Base-by-base conservation (phyloP, 1,140 invertebrate genomes). In the Panonychus citri region DNA sequence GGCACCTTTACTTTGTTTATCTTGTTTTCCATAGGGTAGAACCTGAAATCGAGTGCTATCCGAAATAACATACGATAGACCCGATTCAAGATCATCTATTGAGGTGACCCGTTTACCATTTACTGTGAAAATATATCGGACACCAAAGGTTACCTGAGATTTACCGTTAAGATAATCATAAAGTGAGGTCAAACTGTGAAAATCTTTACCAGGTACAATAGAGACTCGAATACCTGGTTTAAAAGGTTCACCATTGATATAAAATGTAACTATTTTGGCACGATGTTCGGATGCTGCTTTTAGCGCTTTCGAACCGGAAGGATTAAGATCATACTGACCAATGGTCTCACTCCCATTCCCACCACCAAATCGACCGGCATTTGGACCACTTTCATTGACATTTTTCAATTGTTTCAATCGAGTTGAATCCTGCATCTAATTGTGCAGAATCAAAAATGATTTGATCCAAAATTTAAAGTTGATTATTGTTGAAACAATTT, bases 211-310 rank as follows among this genome's bases (percentile, higher is more conserved):
- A 3, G 84, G 82, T 61, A 83, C 84, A 65, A 93, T 88, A 42
- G 85, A 78, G 64, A 86, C 81, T 67, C 87, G 84, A 21, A 88
- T 76, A 0, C 86, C 85, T 42, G 83, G 84, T 68, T 82, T 86
- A 66, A 88, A 86, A 0, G 82, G 81, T 68, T 93, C 87, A 4
- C 88, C 88, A 77, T 93, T 95, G 65, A 83, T 80, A 69, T 83
- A 94, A 69, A 94, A 91, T 1, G 82, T 81, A 39, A 93, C 82
- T 25, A 85, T 71, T 53, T 63, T 74, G 0, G 85, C 85, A 60
- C 82, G 77, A 17, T 54, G 12, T 27, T 53, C 58, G n/a, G 19
- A 21, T 19, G 58, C 58, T 25, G 58, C 58, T 40, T 58, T 21
- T 28, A 59, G 13, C 8, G 58, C 58, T 40, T 27, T 26, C 21